These are phyloP conservation scores for Callospermophilus lateralis DNA, from an alignment of 2,113 vertebrate species.

Conservation along the genomic window DNA sequence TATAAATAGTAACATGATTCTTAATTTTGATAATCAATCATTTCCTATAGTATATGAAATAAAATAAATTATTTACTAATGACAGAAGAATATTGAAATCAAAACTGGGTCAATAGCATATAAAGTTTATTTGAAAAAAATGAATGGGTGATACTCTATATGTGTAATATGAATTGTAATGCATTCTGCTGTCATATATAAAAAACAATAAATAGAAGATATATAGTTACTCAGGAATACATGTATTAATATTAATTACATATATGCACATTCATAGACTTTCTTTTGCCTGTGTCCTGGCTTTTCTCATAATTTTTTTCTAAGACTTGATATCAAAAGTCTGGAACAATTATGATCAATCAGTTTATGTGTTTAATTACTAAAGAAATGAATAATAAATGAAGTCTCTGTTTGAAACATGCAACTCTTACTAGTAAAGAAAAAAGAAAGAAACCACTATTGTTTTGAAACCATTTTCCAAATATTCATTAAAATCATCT, in stretches of 20 bases:
- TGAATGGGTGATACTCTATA: not conserved
- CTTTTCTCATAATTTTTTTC: conserved; percentile 24
- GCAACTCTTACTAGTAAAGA: not conserved
- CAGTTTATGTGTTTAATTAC: not conserved
- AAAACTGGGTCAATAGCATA: not conserved
- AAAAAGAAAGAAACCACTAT: too few relatives aligned
- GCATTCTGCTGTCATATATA: too few relatives aligned
- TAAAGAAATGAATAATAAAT: not conserved
- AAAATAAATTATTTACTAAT: not conserved
- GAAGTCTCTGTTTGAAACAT: not conserved
- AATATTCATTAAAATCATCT: not conserved
- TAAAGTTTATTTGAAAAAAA: not conserved
- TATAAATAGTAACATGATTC: not conserved
- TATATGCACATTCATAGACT: not conserved
- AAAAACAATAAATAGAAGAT: too few relatives aligned
- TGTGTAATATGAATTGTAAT: too few relatives aligned
- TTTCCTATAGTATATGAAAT: not conserved
- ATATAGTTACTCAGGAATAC: not conserved
- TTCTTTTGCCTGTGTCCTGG: not conserved
- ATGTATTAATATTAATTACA: not conserved
- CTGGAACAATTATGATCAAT: not conserved
- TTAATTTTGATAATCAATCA: not conserved
- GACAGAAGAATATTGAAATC: not conserved
- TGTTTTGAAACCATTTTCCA: not conserved
- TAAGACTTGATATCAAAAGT: not conserved